Conservation (phyloP, 1,140 invertebrate genomes). For the Batillaria attramentaria region DNA sequence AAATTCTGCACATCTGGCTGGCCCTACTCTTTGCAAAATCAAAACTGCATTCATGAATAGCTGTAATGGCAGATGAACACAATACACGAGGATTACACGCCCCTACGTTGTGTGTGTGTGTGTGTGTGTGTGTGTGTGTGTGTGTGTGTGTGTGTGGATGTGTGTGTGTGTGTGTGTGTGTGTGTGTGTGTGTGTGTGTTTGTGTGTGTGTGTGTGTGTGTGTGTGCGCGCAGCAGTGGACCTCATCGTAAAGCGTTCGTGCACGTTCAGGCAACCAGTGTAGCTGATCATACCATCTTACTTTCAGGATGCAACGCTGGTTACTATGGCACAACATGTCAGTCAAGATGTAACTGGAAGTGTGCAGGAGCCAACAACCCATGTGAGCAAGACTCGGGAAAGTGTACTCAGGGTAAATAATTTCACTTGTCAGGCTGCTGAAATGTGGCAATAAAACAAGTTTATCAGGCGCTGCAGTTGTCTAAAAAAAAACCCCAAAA, state of each 20-base stretch:
- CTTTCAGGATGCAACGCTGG: too few species aligned
- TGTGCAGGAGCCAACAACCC: background rate
- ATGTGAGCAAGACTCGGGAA: too few species aligned
- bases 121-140: background rate
- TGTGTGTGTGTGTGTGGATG: background rate
- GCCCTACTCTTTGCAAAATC: background rate
- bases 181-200: slow-evolving; percentile 10
- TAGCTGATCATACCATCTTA: background rate
- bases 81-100: background rate
- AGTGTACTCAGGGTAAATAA: background rate
- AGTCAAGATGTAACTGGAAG: background rate
- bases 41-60: too few species aligned
- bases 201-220: background rate
- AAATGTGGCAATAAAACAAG: background rate
- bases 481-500: background rate
- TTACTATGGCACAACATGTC: too few species aligned
- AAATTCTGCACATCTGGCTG: background rate
- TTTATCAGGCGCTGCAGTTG: background rate
- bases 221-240: too few species aligned
- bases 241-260: too few species aligned
- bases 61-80: background rate
- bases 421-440: background rate
- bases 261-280: too few species aligned
- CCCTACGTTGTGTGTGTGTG: background rate
- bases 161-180: background rate